Conservation (phyloP, 2,888 invertebrate species). For the Oegoconia quadripuncta region DNA sequence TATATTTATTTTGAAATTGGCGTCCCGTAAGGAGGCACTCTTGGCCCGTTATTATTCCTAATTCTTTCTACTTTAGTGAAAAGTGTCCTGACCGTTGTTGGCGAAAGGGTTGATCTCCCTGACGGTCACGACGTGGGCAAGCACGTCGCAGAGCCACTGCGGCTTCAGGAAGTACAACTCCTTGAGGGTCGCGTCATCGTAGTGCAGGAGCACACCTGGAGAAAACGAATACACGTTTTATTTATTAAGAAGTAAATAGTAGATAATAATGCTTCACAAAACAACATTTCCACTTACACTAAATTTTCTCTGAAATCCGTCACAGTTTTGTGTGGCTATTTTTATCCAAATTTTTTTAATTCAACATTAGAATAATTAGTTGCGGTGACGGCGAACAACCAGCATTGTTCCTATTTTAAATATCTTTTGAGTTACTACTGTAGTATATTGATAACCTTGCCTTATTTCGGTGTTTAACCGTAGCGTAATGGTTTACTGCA, state of each 20-base stretch:
- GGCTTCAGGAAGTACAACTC: conserved; percentile 98
- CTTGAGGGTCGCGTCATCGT: conserved; percentile 95
- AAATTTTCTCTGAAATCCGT: too few species aligned
- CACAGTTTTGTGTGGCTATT: too few species aligned
- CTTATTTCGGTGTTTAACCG: too few species aligned
- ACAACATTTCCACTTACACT: too few species aligned
- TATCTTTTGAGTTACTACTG: too few species aligned
- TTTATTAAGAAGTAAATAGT: background rate
- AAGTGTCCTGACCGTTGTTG: conserved; percentile 80
- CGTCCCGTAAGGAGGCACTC: background rate
- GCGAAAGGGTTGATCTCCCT: conserved; percentile 98
- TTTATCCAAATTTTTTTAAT: too few species aligned
- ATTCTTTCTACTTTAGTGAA: background rate
- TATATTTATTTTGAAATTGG: background rate
- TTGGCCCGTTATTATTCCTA: background rate
- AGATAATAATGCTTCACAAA: too few species aligned
- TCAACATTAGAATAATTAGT: too few species aligned
- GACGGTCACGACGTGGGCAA: conserved; percentile 97
- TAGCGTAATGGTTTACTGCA: too few species aligned
- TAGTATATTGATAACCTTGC: too few species aligned
- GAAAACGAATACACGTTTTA: background rate
- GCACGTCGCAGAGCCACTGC: conserved; percentile 98
- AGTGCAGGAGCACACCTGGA: conserved; percentile 94
- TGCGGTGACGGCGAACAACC: too few species aligned
- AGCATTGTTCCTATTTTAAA: too few species aligned